Conservation (phyloP, 2,113 vertebrate species). For the Elachura formosa region DNA sequence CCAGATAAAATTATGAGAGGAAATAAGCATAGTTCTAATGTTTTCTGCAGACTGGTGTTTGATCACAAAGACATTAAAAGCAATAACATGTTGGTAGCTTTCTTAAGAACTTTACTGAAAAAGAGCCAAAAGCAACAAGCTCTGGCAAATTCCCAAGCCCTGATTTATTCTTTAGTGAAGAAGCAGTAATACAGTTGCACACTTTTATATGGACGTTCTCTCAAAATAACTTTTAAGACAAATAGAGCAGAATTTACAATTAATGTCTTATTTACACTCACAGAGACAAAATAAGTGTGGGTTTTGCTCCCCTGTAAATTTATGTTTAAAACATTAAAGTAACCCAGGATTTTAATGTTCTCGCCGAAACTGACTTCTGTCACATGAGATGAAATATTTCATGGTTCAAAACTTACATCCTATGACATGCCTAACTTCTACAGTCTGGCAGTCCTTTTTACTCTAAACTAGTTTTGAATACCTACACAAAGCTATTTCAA, state of each 20-base stretch:
- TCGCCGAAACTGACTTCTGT: not conserved
- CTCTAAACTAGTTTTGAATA: conserved; percentile 2
- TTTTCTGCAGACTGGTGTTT: conserved; percentile 2
- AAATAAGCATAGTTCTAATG: not conserved
- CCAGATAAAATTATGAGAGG: not conserved
- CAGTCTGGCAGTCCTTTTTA: not conserved
- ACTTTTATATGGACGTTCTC: not conserved
- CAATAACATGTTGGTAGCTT: not conserved
- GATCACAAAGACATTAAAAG: conserved; percentile 17
- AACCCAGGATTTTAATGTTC: not conserved
- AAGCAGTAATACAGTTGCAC: conserved; percentile 1
- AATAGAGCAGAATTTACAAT: not conserved
- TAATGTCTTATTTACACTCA: not conserved
- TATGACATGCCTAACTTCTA: not conserved
- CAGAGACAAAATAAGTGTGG: not conserved
- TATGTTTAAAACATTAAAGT: not conserved
- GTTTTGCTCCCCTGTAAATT: not conserved
- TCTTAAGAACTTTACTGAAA: conserved; percentile 34
- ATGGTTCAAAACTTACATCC: not conserved
- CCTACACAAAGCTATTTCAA: not conserved
- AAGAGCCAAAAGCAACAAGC: conserved; percentile 26
- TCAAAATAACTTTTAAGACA: not conserved
- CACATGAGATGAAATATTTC: not conserved
- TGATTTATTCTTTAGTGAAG: not conserved
- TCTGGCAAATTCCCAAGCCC: conserved; percentile 26